phyloP scores from a whole-genome alignment of 2,797 vertebrate species.

The Tadarida brasiliensis region DNA sequence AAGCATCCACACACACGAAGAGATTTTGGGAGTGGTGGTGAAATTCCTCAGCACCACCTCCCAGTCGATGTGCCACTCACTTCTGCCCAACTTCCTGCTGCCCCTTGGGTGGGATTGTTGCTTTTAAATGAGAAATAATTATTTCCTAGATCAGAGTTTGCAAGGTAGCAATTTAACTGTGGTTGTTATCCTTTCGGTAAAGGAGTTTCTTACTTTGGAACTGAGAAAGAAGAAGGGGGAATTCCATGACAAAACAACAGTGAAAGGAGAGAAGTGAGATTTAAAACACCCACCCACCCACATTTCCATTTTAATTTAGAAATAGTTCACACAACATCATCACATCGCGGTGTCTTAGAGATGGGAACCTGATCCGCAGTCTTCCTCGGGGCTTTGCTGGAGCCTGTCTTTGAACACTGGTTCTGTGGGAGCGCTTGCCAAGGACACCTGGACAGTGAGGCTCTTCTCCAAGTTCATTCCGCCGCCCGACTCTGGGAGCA shows the following conservation, averaged over 20 bases:
- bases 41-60: not conserved
- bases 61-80: not conserved
- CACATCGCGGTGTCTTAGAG: not conserved
- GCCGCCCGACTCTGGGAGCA: not conserved
- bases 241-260: not conserved
- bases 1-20: not conserved
- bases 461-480: slow-evolving; percentile 1
- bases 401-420: slow-evolving; percentile 48
- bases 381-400: slow-evolving; percentile 28
- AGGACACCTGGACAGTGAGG: slow-evolving; percentile 66
- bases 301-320: slow-evolving; percentile 26
- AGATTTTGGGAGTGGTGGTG: not conserved
- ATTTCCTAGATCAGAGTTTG: slow-evolving; percentile 8
- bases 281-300: not conserved
- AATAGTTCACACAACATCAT: not conserved
- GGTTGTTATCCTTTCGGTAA: slow-evolving; percentile 23
- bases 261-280: not conserved
- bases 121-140: slow-evolving; percentile 59
- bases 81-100: not conserved
- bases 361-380: not conserved
- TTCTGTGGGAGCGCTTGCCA: slow-evolving; percentile 77
- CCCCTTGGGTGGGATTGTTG: not conserved
- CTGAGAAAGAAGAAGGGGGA: slow-evolving; percentile 33
- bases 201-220: slow-evolving; percentile 58
- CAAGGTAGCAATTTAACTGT: slow-evolving; percentile 24